These are phyloP conservation scores for Neomonachus schauinslandi DNA, from an alignment of 2,113 vertebrate species.

Conservation along the genomic window DNA sequence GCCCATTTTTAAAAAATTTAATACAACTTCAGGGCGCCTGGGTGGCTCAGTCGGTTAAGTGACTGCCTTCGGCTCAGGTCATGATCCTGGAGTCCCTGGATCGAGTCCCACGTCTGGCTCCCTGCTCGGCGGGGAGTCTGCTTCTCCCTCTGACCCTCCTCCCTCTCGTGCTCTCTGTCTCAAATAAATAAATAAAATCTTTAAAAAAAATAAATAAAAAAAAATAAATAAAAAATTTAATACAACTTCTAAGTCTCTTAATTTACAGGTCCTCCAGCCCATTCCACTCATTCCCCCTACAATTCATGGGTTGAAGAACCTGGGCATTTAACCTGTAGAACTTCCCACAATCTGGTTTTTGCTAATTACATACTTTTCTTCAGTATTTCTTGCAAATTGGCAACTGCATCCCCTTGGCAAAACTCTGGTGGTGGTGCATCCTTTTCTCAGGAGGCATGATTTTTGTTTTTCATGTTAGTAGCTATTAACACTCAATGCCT, in stretches of 20 bases:
- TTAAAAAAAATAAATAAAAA: too few relatives aligned
- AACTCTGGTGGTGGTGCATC: not conserved
- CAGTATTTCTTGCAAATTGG: not conserved
- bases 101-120: too few relatives aligned
- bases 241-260: slow-evolving; percentile 4
- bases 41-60: too few relatives aligned
- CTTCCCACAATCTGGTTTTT: not conserved
- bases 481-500: not conserved
- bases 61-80: too few relatives aligned
- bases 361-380: not conserved
- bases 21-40: not conserved
- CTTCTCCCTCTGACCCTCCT: too few relatives aligned
- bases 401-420: not conserved
- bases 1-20: not conserved
- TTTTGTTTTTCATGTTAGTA: not conserved
- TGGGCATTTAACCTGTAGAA: not conserved
- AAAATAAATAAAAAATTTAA: not conserved
- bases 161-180: too few relatives aligned
- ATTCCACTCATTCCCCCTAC: not conserved
- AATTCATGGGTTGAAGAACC: not conserved
- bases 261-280: not conserved
- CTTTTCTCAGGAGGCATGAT: not conserved
- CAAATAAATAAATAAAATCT: too few relatives aligned
- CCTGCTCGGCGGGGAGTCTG: too few relatives aligned
- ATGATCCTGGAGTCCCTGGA: too few relatives aligned